These are phyloP conservation scores for Corythornis vintsioides DNA, from an alignment of 2,113 vertebrate species.

Conservation along the genomic window DNA sequence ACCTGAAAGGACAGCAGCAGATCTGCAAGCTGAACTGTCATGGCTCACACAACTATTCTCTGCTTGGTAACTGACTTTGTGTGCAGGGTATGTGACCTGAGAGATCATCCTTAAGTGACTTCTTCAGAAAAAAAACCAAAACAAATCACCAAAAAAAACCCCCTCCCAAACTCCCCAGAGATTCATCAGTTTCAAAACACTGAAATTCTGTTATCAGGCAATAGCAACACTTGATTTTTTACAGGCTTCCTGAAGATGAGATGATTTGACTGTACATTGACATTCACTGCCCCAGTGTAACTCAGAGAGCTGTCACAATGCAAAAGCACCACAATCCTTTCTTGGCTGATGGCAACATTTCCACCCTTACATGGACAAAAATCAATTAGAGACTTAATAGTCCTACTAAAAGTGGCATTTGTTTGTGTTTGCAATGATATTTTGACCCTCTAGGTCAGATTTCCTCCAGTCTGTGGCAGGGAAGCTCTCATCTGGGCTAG, in stretches of 20 bases:
- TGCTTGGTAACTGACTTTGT: background rate
- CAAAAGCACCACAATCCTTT: background rate
- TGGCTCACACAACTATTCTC: background rate
- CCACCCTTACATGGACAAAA: background rate
- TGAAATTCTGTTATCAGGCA: background rate
- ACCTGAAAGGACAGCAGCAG: background rate
- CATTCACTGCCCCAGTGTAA: background rate
- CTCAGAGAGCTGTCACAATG: background rate
- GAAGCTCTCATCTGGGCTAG: background rate
- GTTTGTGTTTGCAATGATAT: background rate
- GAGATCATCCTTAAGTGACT: background rate
- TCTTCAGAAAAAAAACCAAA: background rate
- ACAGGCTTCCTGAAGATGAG: background rate
- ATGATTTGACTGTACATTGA: background rate
- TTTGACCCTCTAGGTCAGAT: background rate
- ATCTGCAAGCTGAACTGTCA: background rate
- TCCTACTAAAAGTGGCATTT: background rate
- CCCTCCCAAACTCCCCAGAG: background rate
- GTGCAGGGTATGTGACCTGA: background rate
- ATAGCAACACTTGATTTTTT: background rate
- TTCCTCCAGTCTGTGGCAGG: background rate
- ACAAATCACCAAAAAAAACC: background rate
- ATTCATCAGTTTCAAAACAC: background rate
- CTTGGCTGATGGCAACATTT: background rate
- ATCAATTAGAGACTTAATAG: background rate